Base-by-base conservation (phyloP, 2,888 invertebrate genomes). In the Limnephilus marmoratus region DNA sequence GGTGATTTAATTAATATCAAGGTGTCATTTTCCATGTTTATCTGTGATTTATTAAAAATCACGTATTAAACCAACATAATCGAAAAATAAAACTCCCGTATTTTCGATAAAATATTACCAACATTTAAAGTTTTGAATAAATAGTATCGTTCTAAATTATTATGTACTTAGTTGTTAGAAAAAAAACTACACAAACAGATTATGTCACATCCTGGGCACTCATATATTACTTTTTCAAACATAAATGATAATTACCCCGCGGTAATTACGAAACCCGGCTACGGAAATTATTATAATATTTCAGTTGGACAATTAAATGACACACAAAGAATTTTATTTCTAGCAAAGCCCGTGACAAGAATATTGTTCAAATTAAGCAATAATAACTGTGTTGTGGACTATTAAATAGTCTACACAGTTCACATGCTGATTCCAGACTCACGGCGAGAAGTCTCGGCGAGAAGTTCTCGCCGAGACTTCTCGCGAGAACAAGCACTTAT, bases 141-240 rank as follows among this genome's bases (percentile, higher is more conserved):
- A 68, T 68, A 68, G 9, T 9, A 68, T 68, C 24, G 68, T 68
- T 68, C n/a, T 9, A 24, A 68, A 68, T 68, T 68, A 68, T 68
- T 68, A 68, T 68, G 24, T 68, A 68, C 68, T n/a, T n/a, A n/a
- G 68, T 68, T 68, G 68, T 68, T 68, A 53, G 18, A 53, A 53
- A 53, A 68, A 81, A 90, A 90, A 81, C 34, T 81, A 87, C 83
- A 41, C 41, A 83, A 83, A 83, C 81, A 90, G 41, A 89, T 91
- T 92, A 92, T 92, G 91, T 91, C 80, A 90, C 92, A 91, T 92
- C 92, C 92, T 92, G 92, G 91, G 91, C 29, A 49, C 34, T 53
- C 34, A 85, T 91, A 85, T 90, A 92, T 90, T 87, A 92, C 82
- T 81, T 49, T 92, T 92, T 90, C 80, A 92, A 90, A 90, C 85